Evolutionary conservation across 2,797 vertebrate genomes (phyloP).

Genomic region (Acridotheres tristis): DNA sequence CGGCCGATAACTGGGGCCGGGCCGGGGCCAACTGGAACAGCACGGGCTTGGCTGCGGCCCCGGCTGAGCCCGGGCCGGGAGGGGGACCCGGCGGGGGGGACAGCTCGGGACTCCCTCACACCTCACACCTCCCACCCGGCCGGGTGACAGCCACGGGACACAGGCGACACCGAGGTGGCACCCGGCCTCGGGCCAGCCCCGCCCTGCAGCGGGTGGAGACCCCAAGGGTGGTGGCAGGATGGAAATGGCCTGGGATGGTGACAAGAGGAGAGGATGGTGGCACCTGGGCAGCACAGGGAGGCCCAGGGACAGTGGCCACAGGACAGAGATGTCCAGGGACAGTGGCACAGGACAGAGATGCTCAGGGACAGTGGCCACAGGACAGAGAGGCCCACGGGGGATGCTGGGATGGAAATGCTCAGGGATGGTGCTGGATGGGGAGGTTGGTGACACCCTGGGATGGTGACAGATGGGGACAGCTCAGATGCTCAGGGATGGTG

Average conservation of each 20-base stretch:
- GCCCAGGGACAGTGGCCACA: no score
- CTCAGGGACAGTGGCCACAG: no score
- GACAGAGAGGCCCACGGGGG: no score
- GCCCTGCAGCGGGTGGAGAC: neutral
- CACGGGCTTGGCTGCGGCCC: neutral
- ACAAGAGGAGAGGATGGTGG: no score
- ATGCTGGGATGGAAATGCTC: no score
- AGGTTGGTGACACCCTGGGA: neutral
- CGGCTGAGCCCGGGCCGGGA: neutral
- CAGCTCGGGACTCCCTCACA: neutral
- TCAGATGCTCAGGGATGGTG: neutral
- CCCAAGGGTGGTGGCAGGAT: neutral
- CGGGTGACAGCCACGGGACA: fast-evolving
- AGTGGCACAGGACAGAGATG: no score
- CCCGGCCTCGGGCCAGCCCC: no score
- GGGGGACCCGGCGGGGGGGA: neutral
- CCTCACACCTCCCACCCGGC: neutral
- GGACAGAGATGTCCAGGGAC: no score
- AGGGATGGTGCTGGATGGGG: no score
- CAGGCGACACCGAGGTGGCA: neutral
- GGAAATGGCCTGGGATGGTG: neutral
- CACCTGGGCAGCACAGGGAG: neutral
- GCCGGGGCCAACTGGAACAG: conserved; percentile 39
- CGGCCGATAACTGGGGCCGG: neutral
- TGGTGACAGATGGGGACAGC: neutral